A percentile compares a stretch with the other conserved stretches of the same genome.
phyloP scores from a whole-genome alignment of 1,140 invertebrate species.

The Charaxes varanes region DNA sequence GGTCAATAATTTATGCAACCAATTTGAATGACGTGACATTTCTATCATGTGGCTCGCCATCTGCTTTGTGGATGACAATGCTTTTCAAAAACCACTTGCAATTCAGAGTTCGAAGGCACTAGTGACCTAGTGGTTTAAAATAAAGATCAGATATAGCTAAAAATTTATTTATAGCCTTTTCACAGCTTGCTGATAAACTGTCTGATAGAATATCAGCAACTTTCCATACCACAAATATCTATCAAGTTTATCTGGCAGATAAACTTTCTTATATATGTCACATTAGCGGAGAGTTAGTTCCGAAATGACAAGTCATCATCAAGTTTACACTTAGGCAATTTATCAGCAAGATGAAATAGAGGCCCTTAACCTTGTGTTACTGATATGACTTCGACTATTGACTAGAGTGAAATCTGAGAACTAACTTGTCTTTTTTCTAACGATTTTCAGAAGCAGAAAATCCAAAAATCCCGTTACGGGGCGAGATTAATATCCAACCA shows the following conservation, averaged over 20 bases:
- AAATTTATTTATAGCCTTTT: not conserved
- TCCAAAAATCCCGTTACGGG: conserved; percentile 13
- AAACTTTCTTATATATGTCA: no score
- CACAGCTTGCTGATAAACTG: not conserved
- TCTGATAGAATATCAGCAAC: no score
- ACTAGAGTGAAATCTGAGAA: conserved; percentile 48
- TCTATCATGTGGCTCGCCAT: no score
- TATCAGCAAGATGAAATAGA: not conserved
- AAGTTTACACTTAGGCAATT: not conserved
- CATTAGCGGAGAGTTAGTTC: no score
- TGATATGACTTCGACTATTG: conserved; percentile 61
- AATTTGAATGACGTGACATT: no score
- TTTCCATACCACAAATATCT: no score
- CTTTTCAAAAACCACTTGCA: no score
- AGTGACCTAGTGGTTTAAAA: conserved; percentile 49
- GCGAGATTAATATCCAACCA: conserved; percentile 16
- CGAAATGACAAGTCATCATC: not conserved
- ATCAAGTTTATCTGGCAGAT: no score
- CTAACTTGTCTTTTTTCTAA: conserved; percentile 43
- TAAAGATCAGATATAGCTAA: conserved; percentile 13
- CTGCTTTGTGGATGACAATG: no score
- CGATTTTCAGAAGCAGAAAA: conserved; percentile 22
- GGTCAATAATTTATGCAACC: no score
- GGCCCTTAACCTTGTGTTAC: conserved; percentile 30
- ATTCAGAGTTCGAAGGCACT: conserved; percentile 49